A percentile compares a stretch with the other conserved stretches of the same genome.
Conservation (phyloP, 1,140 invertebrate species). For the Antheraea mylitta region DNA sequence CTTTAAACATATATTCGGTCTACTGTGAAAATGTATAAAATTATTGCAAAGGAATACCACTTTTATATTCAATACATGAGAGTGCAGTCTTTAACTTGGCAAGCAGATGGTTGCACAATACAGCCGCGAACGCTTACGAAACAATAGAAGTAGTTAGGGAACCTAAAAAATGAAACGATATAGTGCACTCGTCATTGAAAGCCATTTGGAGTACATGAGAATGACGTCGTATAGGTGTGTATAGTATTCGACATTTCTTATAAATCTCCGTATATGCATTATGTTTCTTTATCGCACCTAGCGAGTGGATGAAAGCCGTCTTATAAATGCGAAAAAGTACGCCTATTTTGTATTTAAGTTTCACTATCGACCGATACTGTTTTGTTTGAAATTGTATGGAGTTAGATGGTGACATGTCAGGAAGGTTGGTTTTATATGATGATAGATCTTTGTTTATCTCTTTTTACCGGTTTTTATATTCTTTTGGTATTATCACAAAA, state of each 20-base stretch:
- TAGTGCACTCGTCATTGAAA: conserved; percentile 73
- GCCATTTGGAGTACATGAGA: conserved; percentile 70
- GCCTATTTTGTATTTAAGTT: conserved; percentile 49
- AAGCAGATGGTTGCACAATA: conserved; percentile 38
- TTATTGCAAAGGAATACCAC: neutral
- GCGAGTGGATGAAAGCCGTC: conserved; percentile 72
- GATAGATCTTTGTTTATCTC: conserved; percentile 2
- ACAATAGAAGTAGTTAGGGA: conserved; percentile 70
- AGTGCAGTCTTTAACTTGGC: conserved; percentile 1
- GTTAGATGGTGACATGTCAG: conserved; percentile 30
- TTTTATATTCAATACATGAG: neutral
- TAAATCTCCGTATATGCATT: conserved; percentile 35
- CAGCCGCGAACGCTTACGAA: conserved; percentile 45
- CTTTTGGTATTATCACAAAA: no score
- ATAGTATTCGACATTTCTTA: conserved; percentile 47
- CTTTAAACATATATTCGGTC: neutral
- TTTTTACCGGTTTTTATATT: neutral
- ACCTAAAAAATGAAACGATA: conserved; percentile 69
- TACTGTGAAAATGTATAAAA: neutral
- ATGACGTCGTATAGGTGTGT: conserved; percentile 52
- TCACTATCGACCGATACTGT: conserved; percentile 59
- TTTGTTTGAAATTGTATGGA: conserved; percentile 57
- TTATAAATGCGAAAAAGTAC: conserved; percentile 70
- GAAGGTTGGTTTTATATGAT: neutral
- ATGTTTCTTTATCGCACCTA: conserved; percentile 58